phyloP scores from a whole-genome alignment of 2,113 vertebrate species.

The Heterotilapia buettikoferi region DNA sequence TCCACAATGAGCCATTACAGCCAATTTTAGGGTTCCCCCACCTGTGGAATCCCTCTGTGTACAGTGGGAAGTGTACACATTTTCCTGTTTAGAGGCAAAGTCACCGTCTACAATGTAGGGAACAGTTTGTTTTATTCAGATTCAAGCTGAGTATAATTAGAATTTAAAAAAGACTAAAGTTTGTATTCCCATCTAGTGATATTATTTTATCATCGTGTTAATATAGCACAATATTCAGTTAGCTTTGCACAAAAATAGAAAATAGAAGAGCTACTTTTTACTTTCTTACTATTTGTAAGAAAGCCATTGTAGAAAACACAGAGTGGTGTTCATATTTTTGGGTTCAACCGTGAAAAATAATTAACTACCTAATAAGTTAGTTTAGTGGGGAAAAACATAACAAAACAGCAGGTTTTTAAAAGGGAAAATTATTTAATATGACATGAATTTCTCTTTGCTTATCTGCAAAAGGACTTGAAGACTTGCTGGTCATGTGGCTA shows the following conservation, averaged over 20 bases:
- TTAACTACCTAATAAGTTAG: neutral
- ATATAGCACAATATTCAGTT: neutral
- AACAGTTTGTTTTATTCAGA: rapidly evolving
- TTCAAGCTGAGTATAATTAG: neutral
- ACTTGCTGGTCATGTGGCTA: neutral
- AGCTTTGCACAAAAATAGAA: neutral
- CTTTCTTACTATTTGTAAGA: neutral
- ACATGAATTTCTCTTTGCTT: neutral
- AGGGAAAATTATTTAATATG: neutral
- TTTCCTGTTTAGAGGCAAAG: neutral
- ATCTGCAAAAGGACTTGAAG: neutral
- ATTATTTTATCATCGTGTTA: neutral
- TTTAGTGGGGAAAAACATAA: too few species aligned
- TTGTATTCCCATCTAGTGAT: neutral
- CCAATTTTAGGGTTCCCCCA: neutral
- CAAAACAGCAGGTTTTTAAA: neutral
- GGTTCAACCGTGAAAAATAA: neutral
- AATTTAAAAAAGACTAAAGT: neutral
- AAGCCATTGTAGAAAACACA: neutral
- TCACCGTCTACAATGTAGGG: neutral
- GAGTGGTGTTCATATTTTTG: neutral
- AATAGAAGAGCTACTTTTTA: neutral
- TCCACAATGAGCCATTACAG: neutral
- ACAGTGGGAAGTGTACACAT: neutral
- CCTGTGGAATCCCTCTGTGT: neutral